These are phyloP conservation scores for Papilio polyxenes DNA, from an alignment of 1,140 invertebrate species.

Conservation along the genomic window DNA sequence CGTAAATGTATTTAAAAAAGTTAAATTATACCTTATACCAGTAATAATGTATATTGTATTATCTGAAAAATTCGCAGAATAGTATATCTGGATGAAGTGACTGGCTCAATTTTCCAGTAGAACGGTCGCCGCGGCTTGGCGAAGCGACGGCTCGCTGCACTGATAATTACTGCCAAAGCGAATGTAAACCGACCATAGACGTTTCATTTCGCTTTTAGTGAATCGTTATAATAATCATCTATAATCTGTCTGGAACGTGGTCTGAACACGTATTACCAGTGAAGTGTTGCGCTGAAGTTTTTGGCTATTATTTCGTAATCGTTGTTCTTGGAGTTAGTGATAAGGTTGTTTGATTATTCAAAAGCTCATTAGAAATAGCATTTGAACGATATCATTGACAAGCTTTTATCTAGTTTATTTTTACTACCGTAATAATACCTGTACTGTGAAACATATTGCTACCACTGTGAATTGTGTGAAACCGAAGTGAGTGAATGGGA, in stretches of 20 bases:
- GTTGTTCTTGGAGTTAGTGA: background rate
- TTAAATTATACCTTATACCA: background rate
- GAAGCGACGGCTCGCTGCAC: slow-evolving; percentile 27
- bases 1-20: background rate
- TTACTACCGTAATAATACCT: no score
- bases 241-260: slow-evolving; percentile 6
- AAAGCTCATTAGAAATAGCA: no score
- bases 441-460: no score
- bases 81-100: slow-evolving; percentile 30
- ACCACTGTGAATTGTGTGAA: no score
- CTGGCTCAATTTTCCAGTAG: slow-evolving; percentile 61
- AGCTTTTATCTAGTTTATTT: no score
- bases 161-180: slow-evolving; percentile 36
- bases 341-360: background rate
- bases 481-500: no score
- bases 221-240: slow-evolving; percentile 16
- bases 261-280: background rate
- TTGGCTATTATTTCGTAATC: background rate
- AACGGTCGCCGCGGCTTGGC: slow-evolving; percentile 41
- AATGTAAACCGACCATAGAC: slow-evolving; percentile 23
- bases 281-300: background rate
- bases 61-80: slow-evolving; percentile 14
- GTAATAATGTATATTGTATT: background rate
- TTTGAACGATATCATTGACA: no score
- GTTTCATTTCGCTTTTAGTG: slow-evolving; percentile 25